Percentiles rank a stretch among this genome's conserved stretches.
phyloP scores from a whole-genome alignment of 2,113 vertebrate species.

The Tragelaphus buxtoni region DNA sequence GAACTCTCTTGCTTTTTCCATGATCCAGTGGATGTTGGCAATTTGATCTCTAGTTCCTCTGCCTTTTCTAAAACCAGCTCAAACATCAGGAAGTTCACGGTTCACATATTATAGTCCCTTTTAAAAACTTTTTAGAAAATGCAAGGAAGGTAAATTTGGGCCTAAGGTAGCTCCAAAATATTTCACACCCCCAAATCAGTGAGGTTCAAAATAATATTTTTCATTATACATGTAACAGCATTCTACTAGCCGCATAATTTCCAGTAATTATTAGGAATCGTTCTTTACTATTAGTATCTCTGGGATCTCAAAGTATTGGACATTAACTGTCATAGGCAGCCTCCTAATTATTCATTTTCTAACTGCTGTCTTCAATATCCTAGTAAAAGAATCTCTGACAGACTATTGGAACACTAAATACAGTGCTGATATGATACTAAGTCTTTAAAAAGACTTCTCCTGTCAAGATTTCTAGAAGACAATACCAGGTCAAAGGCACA shows the following conservation, averaged over 20 bases:
- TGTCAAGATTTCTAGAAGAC: slow-evolving; percentile 46
- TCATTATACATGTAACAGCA: background rate
- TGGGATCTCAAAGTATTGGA: background rate
- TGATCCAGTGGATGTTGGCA: too few relatives aligned
- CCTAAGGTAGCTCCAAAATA: background rate
- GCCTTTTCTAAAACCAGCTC: too few relatives aligned
- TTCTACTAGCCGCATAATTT: background rate
- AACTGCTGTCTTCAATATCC: background rate
- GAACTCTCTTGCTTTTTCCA: too few relatives aligned
- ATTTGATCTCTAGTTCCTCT: too few relatives aligned
- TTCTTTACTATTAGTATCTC: background rate
- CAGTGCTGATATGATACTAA: slow-evolving; percentile 12
- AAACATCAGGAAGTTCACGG: too few relatives aligned
- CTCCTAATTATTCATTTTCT: background rate
- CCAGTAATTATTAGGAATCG: background rate
- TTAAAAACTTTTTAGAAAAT: background rate
- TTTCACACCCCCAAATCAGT: background rate
- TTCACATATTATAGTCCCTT: background rate
- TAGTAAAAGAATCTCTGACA: slow-evolving; percentile 1
- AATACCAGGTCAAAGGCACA: background rate
- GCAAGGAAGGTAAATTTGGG: background rate
- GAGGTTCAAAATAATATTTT: background rate
- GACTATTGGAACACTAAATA: slow-evolving; percentile 18
- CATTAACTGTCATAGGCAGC: background rate
- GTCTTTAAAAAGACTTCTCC: slow-evolving; percentile 52